Evolutionary conservation across 2,113 vertebrate species (phyloP).

Genomic region (Leptobrachium ailaonicum): DNA sequence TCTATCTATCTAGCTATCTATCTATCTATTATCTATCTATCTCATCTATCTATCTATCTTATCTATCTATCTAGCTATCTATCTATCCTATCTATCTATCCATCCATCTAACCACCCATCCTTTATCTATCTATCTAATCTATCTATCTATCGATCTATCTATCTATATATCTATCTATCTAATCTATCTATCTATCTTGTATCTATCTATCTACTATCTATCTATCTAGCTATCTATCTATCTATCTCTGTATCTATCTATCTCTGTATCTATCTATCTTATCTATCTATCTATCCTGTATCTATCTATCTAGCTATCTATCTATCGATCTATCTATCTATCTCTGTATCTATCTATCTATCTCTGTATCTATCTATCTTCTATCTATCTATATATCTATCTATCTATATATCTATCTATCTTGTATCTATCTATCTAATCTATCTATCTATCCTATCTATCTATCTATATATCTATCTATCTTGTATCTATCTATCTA

Average conservation of each 20-base stretch:
- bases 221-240: neutral
- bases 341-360: no score
- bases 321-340: conserved; percentile 13
- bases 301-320: conserved; percentile 21
- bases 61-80: conserved; percentile 19
- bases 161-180: no score
- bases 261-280: no score
- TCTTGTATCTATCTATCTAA: conserved; percentile 10
- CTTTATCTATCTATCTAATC: neutral
- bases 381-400: no score
- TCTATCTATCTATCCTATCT: conserved; percentile 7
- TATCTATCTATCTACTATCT: no score
- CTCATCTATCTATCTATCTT: conserved; percentile 9
- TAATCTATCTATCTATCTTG: no score
- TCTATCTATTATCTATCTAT: conserved; percentile 9
- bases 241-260: conserved; percentile 4
- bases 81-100: conserved; percentile 13
- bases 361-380: no score
- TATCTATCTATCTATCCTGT: conserved; percentile 1
- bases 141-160: no score
- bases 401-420: neutral
- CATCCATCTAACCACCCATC: no score
- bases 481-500: conserved; percentile 23
- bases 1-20: no score
- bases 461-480: no score